Conservation (phyloP, 64 coral and sea anemone genomes). For the Dendronephthya gigantea region DNA sequence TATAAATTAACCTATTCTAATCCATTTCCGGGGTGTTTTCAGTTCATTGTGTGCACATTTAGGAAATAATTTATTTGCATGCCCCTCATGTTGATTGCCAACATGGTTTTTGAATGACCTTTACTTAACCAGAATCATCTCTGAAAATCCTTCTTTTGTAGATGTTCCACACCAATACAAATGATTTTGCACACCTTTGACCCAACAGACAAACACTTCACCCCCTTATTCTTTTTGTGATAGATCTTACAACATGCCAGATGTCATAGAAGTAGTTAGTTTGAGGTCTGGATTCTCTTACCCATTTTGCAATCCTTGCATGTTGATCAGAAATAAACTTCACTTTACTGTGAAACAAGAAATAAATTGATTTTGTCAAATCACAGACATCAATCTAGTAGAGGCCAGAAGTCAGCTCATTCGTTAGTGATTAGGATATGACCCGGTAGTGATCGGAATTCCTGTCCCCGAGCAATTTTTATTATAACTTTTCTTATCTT, state of each 20-base stretch:
- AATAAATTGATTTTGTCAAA: no score
- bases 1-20: background rate
- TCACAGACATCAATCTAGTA: no score
- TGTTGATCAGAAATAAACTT: background rate
- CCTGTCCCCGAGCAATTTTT: no score
- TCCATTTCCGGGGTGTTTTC: background rate
- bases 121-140: background rate
- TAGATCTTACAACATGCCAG: background rate
- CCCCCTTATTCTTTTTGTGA: background rate
- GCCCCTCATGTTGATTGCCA: background rate
- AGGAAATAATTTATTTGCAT: background rate
- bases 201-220: background rate
- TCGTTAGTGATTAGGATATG: no score
- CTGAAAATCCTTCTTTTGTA: background rate
- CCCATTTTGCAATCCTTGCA: background rate
- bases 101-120: background rate
- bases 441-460: no score
- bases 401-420: no score
- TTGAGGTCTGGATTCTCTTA: background rate
- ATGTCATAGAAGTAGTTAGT: no score
- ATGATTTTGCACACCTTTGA: background rate
- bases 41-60: background rate
- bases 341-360: background rate
- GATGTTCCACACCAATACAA: constrained; percentile 10
- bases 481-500: no score